Conservation (phyloP, 2,113 vertebrate genomes). For the Rallus limicola region DNA sequence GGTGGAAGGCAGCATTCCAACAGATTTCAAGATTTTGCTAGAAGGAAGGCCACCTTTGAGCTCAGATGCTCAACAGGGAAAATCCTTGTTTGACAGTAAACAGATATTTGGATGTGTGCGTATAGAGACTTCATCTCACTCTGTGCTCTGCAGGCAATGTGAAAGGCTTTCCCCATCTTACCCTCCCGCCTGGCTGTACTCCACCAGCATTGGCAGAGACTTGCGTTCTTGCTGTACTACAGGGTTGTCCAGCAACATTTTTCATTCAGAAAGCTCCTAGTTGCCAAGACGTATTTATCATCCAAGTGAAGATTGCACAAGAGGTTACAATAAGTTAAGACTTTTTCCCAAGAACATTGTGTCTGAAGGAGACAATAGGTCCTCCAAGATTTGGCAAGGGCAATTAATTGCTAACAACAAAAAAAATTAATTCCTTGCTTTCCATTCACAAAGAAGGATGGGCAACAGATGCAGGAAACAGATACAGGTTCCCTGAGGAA, state of each 20-base stretch:
- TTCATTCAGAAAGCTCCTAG: slow-evolving; percentile 44
- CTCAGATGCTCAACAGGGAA: neutral
- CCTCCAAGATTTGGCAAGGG: slow-evolving; percentile 41
- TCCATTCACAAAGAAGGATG: slow-evolving; percentile 57
- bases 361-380: slow-evolving; percentile 57
- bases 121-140: neutral
- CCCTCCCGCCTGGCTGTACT: slow-evolving; percentile 9
- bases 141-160: neutral
- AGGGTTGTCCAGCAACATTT: slow-evolving; percentile 59
- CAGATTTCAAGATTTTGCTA: neutral
- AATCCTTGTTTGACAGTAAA: slow-evolving; percentile 22
- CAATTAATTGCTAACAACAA: slow-evolving; percentile 41
- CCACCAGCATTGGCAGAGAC: slow-evolving; percentile 19
- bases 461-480: slow-evolving; percentile 63
- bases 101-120: neutral
- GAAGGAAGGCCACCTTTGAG: neutral
- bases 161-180: slow-evolving; percentile 35
- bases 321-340: slow-evolving; percentile 55
- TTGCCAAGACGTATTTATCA: slow-evolving; percentile 63
- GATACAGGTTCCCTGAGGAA: slow-evolving; percentile 43
- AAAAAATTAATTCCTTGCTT: slow-evolving; percentile 27
- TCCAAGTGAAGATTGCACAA: slow-evolving; percentile 36
- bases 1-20: neutral
- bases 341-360: slow-evolving; percentile 40
- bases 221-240: slow-evolving; percentile 41